Base-by-base conservation (phyloP, 1,140 invertebrate species). In the Drosophila setifemur region DNA sequence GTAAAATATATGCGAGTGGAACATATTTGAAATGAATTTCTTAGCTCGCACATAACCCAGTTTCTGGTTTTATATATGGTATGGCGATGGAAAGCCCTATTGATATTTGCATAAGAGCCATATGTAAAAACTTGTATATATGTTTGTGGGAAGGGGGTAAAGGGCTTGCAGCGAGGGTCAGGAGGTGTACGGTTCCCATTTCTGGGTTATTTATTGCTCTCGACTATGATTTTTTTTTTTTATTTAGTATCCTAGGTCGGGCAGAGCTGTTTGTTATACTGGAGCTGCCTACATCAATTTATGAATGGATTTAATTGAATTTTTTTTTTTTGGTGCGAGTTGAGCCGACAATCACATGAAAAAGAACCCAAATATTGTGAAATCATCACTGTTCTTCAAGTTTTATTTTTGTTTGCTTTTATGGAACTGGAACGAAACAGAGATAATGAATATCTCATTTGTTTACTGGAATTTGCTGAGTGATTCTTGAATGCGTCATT, bases 51-150 rank as follows among this genome's bases (percentile, higher is more conserved):
- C 61, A 64, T 69, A 69, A 69, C 66, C 66, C 42, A 69, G 66
- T 69, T 69, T 69, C 50, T 40, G 31, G 39, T 61, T 39, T 61
- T 7, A 7, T 12, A 25, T 23, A 14, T 33, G 31, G 31, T 66
- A 49, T 48, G 35, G 61, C 61, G 64, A 64, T 69, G 66, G 25
- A 28, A n/a, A 57, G 47, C 42, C 52, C 64, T 69, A 69, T 69
- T 69, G 63, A 69, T 69, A 69, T 69, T 69, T 69, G 61, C 61
- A 66, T 66, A 64, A 64, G 61, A 64, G 60, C 43, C 66, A 69
- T 69, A 57, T 69, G 52, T 67, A 50, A 69, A 69, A 69, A 64
- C 63, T 64, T 49, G 33, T 50, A 69, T 53, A 50, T 66, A 45
- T 23, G 37, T 11, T n/a, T 33, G 45, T 19, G 29, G 26, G 28